A percentile compares a stretch with the other conserved stretches of the same genome.
Evolutionary conservation across 2,113 vertebrate species (phyloP).

Genomic region (Glaucomys volans): DNA sequence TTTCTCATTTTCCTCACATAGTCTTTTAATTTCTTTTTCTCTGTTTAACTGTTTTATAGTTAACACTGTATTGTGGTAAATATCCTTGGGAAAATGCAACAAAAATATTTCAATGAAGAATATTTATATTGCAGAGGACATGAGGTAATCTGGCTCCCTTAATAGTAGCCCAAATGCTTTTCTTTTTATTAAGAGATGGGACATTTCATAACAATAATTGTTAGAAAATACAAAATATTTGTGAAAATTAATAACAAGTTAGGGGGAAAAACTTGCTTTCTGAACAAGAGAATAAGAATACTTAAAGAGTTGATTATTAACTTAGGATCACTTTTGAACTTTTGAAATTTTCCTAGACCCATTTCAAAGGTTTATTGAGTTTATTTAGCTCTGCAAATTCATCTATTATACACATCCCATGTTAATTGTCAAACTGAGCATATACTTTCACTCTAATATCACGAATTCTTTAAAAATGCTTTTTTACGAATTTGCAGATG

Average conservation of each 20-base stretch:
- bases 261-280: neutral
- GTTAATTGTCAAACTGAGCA: neutral
- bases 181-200: neutral
- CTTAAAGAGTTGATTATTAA: neutral
- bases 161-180: neutral
- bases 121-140: slow-evolving; percentile 26
- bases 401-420: neutral
- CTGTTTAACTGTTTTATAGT: slow-evolving; percentile 65
- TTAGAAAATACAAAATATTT: neutral
- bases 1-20: slow-evolving; percentile 63
- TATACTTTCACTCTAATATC: neutral
- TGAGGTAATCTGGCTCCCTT: neutral
- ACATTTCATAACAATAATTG: neutral
- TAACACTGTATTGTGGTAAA: slow-evolving; percentile 57
- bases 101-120: slow-evolving; percentile 51
- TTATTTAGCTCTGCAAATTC: neutral
- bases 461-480: neutral
- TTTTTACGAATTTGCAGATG: slow-evolving; percentile 1
- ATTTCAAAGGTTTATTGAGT: neutral
- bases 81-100: slow-evolving; percentile 60
- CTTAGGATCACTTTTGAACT: neutral
- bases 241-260: neutral
- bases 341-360: neutral
- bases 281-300: neutral
- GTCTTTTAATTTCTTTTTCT: slow-evolving; percentile 59